Percentiles rank a stretch among this genome's conserved stretches.
These are phyloP conservation scores for Eustalomyia histrio DNA, from an alignment of 2,888 invertebrate genomes.

Conservation along the genomic window DNA sequence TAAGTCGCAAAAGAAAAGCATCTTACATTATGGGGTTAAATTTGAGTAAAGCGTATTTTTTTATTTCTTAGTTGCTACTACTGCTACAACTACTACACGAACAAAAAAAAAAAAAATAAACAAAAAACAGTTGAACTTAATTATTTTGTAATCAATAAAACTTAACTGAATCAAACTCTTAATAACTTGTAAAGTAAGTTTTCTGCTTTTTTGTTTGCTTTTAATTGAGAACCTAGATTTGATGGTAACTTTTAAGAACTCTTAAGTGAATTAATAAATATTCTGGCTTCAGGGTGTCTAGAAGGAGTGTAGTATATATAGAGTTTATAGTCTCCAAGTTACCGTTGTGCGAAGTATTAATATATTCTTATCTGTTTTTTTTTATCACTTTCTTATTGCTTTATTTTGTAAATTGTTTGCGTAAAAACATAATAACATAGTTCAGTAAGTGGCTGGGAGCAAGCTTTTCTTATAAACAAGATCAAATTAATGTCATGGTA, in stretches of 20 bases:
- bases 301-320: not conserved
- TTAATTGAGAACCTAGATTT: slow-evolving; percentile 6
- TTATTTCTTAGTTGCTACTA: no score
- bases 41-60: no score
- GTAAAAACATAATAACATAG: slow-evolving; percentile 20
- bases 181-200: not conserved
- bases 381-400: slow-evolving; percentile 33
- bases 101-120: not conserved
- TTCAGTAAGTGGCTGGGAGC: slow-evolving; percentile 7
- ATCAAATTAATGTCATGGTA: slow-evolving; percentile 48
- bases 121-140: not conserved
- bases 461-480: slow-evolving; percentile 24
- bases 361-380: slow-evolving; percentile 9
- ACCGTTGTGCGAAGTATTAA: not conserved
- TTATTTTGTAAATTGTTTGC: slow-evolving; percentile 13
- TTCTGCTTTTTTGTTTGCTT: not conserved
- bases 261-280: slow-evolving; percentile 23
- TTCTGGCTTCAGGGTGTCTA: slow-evolving; percentile 28
- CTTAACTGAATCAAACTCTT: not conserved
- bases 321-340: not conserved
- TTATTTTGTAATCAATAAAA: slow-evolving; percentile 1
- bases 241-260: not conserved
- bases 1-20: no score
- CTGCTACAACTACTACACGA: no score
- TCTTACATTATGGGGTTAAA: no score